Conservation (phyloP, 2,888 invertebrate species). For the Anaspis maculata region DNA sequence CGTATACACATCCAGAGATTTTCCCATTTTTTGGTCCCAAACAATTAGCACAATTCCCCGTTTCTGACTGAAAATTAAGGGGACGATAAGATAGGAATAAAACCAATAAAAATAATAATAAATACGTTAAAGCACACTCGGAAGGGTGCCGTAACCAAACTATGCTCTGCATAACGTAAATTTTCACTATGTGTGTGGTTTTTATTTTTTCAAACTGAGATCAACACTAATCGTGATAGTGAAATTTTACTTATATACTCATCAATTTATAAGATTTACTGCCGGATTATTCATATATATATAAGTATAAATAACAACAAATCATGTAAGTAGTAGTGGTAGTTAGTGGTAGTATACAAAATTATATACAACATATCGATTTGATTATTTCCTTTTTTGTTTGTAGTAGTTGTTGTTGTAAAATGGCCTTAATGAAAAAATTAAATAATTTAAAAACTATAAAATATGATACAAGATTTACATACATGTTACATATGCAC, state of each 20-base stretch:
- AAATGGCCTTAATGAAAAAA: conserved; percentile 17
- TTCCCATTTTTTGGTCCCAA: conserved; percentile 20
- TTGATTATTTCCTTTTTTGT: no score
- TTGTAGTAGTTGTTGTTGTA: conserved; percentile 15
- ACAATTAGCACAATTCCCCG: conserved; percentile 13
- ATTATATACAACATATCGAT: no score
- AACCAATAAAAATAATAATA: conserved; percentile 5
- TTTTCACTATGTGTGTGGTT: conserved; percentile 20
- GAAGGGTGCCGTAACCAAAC: conserved; percentile 26
- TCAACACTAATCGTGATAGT: conserved; percentile 8
- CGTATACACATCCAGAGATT: conserved; percentile 24
- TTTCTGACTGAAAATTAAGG: conserved; percentile 15
- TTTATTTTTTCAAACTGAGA: conserved; percentile 6
- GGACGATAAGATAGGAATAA: conserved; percentile 11
- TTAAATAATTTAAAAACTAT: conserved; percentile 41
- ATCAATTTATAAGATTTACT: no score
- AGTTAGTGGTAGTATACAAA: conserved; percentile 21
- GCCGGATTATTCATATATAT: no score
- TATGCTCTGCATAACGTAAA: conserved; percentile 20
- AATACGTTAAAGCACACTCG: conserved; percentile 12
- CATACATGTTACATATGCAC: conserved; percentile 35
- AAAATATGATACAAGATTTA: conserved; percentile 42
- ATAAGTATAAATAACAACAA: neutral
- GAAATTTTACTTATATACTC: conserved; percentile 11
- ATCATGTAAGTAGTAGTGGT: neutral